Conservation (phyloP, 1,140 invertebrate genomes). For the Globodera rostochiensis region DNA sequence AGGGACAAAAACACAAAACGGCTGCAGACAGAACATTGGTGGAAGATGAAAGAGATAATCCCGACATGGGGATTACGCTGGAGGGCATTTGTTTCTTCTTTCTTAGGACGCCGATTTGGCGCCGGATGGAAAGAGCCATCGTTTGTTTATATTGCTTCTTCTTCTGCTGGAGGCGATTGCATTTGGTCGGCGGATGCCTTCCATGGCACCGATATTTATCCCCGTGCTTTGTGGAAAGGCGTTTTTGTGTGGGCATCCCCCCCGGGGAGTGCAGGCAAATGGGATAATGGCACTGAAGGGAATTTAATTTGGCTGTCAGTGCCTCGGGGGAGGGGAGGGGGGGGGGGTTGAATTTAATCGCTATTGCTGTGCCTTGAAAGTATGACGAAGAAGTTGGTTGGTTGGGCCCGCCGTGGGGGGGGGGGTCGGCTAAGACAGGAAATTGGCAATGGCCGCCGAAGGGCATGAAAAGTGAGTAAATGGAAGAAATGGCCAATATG, state of each 20-base stretch:
- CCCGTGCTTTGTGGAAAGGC: not conserved
- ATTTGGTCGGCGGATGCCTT: not conserved
- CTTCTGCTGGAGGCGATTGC: not conserved
- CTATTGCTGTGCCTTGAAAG: not conserved
- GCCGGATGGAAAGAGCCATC: too few species aligned
- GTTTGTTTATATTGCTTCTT: not conserved
- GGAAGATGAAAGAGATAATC: too few species aligned
- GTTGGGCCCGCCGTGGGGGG: too few species aligned
- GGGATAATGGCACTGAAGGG: not conserved
- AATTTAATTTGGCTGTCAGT: constrained; percentile 1
- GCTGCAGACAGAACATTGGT: too few species aligned
- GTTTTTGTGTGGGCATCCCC: not conserved
- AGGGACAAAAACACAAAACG: too few species aligned
- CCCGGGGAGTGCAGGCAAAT: not conserved
- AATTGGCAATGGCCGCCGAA: not conserved
- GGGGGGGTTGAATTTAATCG: not conserved
- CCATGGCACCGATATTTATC: not conserved
- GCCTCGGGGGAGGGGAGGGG: too few species aligned
- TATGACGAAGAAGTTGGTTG: not conserved
- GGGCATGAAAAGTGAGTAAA: not conserved
- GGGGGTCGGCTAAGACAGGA: not conserved
- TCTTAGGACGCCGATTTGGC: not conserved
- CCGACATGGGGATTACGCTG: too few species aligned
- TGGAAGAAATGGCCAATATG: not conserved
- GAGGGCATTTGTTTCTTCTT: not conserved